Percentiles rank a stretch among this genome's conserved stretches.
phyloP scores from a whole-genome alignment of 2,797 vertebrate species.

The Melopsittacus undulatus region DNA sequence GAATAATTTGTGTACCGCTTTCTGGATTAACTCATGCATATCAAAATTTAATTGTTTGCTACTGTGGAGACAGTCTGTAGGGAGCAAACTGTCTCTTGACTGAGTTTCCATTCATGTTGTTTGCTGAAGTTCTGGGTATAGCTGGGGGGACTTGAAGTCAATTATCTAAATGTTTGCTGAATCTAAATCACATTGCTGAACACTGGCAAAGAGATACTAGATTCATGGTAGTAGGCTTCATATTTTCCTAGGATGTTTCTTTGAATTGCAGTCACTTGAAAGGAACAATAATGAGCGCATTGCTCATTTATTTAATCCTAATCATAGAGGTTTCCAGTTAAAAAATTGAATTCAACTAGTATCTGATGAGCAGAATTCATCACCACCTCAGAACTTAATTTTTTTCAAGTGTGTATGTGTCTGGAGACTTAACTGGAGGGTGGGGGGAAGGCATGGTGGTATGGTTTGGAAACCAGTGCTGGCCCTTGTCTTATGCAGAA shows the following conservation, averaged over 20 bases:
- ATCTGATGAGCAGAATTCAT: neutral
- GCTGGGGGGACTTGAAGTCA: neutral
- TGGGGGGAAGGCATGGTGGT: neutral
- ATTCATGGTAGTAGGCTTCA: neutral
- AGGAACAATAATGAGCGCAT: neutral
- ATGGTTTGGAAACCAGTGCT: neutral
- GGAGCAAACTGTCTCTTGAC: neutral
- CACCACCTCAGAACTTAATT: neutral
- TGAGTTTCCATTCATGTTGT: conserved; percentile 11
- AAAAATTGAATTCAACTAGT: neutral
- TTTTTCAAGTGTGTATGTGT: neutral
- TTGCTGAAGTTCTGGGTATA: conserved; percentile 4
- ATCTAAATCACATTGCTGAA: neutral
- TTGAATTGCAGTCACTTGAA: neutral
- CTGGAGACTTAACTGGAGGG: neutral
- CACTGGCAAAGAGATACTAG: neutral
- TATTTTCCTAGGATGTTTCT: neutral
- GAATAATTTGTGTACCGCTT: conserved; percentile 36
- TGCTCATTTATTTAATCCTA: neutral
- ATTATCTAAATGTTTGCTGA: neutral
- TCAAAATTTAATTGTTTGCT: conserved; percentile 40
- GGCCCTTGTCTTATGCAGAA: neutral
- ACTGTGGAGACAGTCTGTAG: neutral
- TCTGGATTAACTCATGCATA: conserved; percentile 19
- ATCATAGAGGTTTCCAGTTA: neutral